These are phyloP conservation scores for Caligus rogercresseyi DNA, from an alignment of 1,140 invertebrate species.

Conservation along the genomic window DNA sequence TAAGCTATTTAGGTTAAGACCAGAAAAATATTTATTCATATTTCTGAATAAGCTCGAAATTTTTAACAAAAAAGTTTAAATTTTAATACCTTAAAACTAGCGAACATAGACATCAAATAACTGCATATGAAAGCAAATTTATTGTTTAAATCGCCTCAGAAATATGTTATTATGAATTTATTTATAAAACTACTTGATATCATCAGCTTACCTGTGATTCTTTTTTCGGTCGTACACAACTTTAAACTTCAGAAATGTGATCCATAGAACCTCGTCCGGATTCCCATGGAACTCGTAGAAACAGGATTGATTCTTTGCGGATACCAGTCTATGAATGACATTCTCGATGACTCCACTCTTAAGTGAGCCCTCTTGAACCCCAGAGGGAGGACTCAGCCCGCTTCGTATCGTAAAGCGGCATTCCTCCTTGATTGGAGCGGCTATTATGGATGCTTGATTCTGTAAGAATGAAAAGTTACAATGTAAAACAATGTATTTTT, in stretches of 20 bases:
- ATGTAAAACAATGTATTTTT: too few species aligned
- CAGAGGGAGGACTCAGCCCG: not conserved
- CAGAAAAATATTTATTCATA: too few species aligned
- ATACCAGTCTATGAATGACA: not conserved
- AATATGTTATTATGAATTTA: too few species aligned
- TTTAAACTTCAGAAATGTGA: not conserved
- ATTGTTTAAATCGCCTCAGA: too few species aligned
- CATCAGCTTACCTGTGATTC: not conserved
- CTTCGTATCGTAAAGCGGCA: not conserved
- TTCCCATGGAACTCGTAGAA: not conserved
- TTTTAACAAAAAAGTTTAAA: too few species aligned
- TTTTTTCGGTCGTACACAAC: not conserved
- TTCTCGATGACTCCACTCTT: not conserved
- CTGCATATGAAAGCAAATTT: too few species aligned
- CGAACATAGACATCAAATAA: too few species aligned
- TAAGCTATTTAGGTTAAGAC: too few species aligned
- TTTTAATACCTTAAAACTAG: too few species aligned
- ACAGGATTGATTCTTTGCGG: not conserved
- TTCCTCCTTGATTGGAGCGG: not conserved
- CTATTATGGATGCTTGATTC: not conserved
- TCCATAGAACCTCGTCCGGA: not conserved
- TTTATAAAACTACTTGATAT: not conserved
- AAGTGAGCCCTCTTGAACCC: not conserved
- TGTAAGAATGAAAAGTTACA: not conserved
- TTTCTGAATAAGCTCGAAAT: too few species aligned